Base-by-base conservation (phyloP, 2,113 vertebrate genomes). In the Pomatostomus ruficeps region DNA sequence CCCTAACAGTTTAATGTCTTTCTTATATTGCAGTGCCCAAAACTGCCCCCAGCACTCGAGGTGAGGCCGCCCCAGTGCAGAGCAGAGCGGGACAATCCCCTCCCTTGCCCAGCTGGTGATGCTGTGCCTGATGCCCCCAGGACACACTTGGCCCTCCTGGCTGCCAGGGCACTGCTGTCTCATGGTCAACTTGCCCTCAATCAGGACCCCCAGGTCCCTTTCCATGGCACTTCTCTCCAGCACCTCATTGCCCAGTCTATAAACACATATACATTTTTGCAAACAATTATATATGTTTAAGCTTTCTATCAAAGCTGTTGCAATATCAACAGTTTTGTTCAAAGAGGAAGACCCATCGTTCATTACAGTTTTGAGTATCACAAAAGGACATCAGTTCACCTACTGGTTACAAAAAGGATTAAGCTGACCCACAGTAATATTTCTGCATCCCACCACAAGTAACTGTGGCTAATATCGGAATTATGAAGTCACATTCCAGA, bases 161-260 rank as follows among this genome's bases (percentile, higher is more conserved):
- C 45, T 74, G 61, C 46, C 61, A 67, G 24, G 54, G 46, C 45
- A 18, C 59, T 59, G 33, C n/a, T 74, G 87, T 0, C 21, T 61
- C n/a, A 4, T 22, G 18, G 1, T 35, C n/a, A 75, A 0, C 18
- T 23, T 54, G 6, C 2, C 13, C 5, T 1, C 0, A 1, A 14
- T 2, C 61, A 74, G 52, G 25, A 68, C 1, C 8, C 12, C 13
- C 21, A 48, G 0, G 11, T 35, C 17, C 24, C 46, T 40, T 68
- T 61, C 16, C 3, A 1, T 4, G 12, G 22, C 15, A 51, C 8
- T 75, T 3, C 21, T 75, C 5, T 11, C 7, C 38, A 48, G 14
- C 25, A 18, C 7, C 12, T 54, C 1, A 0, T 35, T 75, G 4
- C 22, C 21, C 14, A 68, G 29, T 10, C 21, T 46, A 7, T 40